Base-by-base conservation (phyloP, 1,140 invertebrate genomes). In the Atta colombica region DNA sequence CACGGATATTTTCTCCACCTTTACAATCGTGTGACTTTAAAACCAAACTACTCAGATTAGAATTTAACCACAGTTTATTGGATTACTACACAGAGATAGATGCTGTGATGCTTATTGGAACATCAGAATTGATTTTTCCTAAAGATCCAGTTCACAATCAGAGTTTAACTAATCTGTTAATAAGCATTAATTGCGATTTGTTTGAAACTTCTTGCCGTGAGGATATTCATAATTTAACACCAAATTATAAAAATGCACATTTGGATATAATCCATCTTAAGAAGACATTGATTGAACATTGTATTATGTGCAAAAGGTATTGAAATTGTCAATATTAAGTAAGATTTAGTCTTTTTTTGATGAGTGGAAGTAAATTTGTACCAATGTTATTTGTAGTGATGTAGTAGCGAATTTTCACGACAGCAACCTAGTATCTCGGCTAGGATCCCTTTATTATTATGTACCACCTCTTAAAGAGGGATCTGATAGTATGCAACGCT, bases 61-160 rank as follows among this genome's bases (percentile, higher is more conserved):
- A 99, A 94, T 98, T 99, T 90, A 98, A 98, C 94, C 98, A 98
- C 92, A 96, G 96, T 60, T 94, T 96, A 75, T 95, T 98, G 25
- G 96, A 98, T 61, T 99, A 99, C 94, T 98, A 98, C 90, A 98
- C 98, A n/a, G 97, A 98, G 92, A 94, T 99, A 21, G 98, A 99
- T 96, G 98, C 97, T 77, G 97, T 99, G 14, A 94, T 97, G 87
- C 95, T 99, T 35, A 96, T 96, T 92, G 98, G 97, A 31, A 96
- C 95, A 5, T 92, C 92, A 2, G 93, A 95, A 89, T 77, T 95
- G 25, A 91, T 95, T 18, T 75, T 95, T 71, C 94, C 94, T 28
- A 93, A 91, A 60, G 71, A 92, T 84, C 89, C 89, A 45, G 93
- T 92, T 6, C 85, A 93, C 53, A 91, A 93, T 77, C 78, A 86